Evolutionary conservation across 2,113 vertebrate species (phyloP).

Genomic region (Amblyornis subalaris): DNA sequence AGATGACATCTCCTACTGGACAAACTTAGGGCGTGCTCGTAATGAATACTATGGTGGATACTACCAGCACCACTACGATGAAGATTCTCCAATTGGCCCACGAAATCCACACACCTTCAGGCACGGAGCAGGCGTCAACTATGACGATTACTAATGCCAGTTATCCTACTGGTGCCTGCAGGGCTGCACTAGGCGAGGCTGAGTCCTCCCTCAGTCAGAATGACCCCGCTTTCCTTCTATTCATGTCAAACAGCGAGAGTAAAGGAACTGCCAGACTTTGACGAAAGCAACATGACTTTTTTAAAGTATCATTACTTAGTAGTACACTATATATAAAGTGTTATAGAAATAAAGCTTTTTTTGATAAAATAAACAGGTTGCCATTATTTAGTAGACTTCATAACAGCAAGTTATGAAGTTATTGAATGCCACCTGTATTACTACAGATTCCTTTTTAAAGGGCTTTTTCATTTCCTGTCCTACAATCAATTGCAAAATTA

Average conservation of each 20-base stretch:
- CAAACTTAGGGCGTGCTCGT: slow-evolving; percentile 73
- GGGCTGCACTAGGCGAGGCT: not conserved
- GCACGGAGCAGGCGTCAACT: slow-evolving; percentile 88
- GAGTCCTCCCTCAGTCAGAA: not conserved
- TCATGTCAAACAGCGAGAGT: not conserved
- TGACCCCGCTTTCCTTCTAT: not conserved
- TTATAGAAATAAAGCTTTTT: slow-evolving; percentile 58
- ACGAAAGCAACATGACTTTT: not conserved
- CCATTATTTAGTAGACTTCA: not conserved
- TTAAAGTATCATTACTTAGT: not conserved
- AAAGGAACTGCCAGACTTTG: not conserved
- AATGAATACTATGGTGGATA: slow-evolving; percentile 77
- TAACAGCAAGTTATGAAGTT: not conserved
- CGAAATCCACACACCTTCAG: slow-evolving; percentile 72
- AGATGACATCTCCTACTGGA: slow-evolving; percentile 88
- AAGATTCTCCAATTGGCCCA: slow-evolving; percentile 83
- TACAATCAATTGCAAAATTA: not conserved
- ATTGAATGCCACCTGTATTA: not conserved
- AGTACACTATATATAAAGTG: slow-evolving; percentile 1
- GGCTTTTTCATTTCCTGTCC: not conserved
- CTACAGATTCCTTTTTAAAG: not conserved
- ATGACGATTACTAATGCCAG: slow-evolving; percentile 82
- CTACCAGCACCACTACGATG: slow-evolving; percentile 90
- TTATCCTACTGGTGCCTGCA: fast-evolving
- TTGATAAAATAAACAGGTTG: slow-evolving; percentile 8